Conservation (phyloP, 2,797 vertebrate genomes). For the Crotalus adamanteus region DNA sequence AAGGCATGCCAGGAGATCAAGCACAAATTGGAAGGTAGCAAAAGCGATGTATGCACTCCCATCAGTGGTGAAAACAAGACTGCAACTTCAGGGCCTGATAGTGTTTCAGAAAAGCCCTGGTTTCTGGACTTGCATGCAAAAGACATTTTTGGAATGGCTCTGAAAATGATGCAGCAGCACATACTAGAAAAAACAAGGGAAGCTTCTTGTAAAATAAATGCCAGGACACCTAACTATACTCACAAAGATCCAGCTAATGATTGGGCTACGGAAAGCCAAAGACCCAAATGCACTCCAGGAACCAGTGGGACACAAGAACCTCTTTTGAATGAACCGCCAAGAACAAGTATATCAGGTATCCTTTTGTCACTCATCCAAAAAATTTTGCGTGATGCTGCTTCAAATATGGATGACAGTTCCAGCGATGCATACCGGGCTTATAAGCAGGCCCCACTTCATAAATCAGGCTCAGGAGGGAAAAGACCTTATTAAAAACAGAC, state of each 20-base stretch:
- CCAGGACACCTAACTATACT: constrained; percentile 32
- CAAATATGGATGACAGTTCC: constrained; percentile 38
- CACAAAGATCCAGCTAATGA: constrained; percentile 45
- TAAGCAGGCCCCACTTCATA: constrained; percentile 13
- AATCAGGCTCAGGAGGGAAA: constrained; percentile 27
- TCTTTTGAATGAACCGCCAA: constrained; percentile 52
- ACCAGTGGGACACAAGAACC: constrained; percentile 25
- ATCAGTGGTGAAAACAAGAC: constrained; percentile 33
- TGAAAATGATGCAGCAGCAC: constrained; percentile 65
- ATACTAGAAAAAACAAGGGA: constrained; percentile 56
- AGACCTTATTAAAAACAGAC: constrained; percentile 37
- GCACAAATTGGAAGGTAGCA: constrained; percentile 48
- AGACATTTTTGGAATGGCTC: constrained; percentile 62
- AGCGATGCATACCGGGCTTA: constrained; percentile 34
- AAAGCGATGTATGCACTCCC: constrained; percentile 45
- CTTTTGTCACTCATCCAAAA: constrained; percentile 78
- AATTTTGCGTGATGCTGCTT: constrained; percentile 63
- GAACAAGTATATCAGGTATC: constrained; percentile 61
- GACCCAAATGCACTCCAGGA: constrained; percentile 44
- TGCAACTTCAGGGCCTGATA: constrained; percentile 51
- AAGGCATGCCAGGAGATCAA: constrained; percentile 62
- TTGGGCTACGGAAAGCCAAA: constrained; percentile 37
- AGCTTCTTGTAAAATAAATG: constrained; percentile 37
- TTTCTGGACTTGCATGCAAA: constrained; percentile 57
- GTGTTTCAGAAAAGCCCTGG: constrained; percentile 39